Percentiles rank a stretch among this genome's conserved stretches.
These are phyloP conservation scores for Thymelicus acteon DNA, from an alignment of 2,888 invertebrate species.

Conservation along the genomic window DNA sequence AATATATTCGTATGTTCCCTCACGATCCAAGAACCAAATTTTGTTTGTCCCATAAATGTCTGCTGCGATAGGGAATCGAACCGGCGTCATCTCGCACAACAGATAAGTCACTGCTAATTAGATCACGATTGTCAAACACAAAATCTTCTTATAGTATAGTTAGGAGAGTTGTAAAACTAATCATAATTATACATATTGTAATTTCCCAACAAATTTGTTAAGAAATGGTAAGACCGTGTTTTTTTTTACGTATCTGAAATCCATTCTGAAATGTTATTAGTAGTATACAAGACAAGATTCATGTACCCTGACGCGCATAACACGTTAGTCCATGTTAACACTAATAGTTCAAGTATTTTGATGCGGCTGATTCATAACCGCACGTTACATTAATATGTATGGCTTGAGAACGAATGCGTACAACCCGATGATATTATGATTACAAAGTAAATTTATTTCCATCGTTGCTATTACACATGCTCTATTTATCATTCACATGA, in stretches of 20 bases:
- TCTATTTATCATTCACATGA: constrained; percentile 33
- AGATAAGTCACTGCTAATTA: too few species aligned
- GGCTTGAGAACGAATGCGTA: constrained; percentile 35
- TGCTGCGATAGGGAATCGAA: too few species aligned
- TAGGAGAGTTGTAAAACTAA: too few species aligned
- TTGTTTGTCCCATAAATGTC: too few species aligned
- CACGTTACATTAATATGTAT: constrained; percentile 37
- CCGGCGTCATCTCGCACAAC: too few species aligned
- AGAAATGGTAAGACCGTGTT: too few species aligned
- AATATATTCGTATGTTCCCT: too few species aligned
- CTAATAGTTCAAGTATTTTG: constrained; percentile 36
- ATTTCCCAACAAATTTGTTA: too few species aligned
- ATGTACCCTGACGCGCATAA: constrained; percentile 15
- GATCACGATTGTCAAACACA: too few species aligned
- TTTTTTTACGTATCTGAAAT: not conserved
- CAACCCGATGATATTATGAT: constrained; percentile 36
- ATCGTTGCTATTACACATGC: constrained; percentile 32
- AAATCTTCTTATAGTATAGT: too few species aligned
- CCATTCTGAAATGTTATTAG: constrained; percentile 1
- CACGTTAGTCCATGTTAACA: constrained; percentile 34
- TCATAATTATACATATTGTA: too few species aligned
- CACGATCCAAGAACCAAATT: too few species aligned
- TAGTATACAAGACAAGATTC: constrained; percentile 17
- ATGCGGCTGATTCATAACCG: constrained; percentile 36
- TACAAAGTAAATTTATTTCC: constrained; percentile 34